Evolutionary conservation across 2,888 invertebrate species (phyloP), one percentile per base, ranked within the genome.

Genomic region (Pardosa pseudoannulata): DNA sequence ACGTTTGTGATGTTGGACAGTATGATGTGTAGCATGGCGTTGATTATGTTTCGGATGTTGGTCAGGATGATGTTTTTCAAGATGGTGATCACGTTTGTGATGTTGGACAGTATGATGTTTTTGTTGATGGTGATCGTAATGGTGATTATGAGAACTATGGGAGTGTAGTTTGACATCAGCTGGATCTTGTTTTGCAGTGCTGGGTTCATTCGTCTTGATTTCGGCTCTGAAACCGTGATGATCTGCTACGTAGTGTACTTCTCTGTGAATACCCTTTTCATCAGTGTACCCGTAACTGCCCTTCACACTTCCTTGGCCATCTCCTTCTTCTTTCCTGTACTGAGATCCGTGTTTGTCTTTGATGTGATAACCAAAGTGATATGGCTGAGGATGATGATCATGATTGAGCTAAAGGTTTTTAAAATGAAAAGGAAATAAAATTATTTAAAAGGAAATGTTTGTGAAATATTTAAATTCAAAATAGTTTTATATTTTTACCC

Each of bases 171-270:
- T 68, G 0, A 78, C 78, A 1, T 67, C 32, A 11, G 81, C 81
- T 19, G 81, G 81, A 36, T 82, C 75, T 23, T 82, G 75, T 13
- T 68, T 75, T 1, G 81, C 71, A 5, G 81, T 75, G 13, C 81
- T 75, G 3, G 81, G 81, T 23, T 82, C 81, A 36, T 82, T 82
- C 23, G 78, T 78, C 70, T 78, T 81, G 3, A 81, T 74, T 1
- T 39, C 56, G 32, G 81, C 81, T 31, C 81, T 41, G 74, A 81
- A 81, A 5, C 82, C 79, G 1, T 62, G 64, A 1, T 72, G 16
- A 23, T 79, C 79, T 23, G 79, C 79, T 2, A 79, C 79, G 76
- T 82, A 82, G 27, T 76, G 64, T 11, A 82, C 82, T 19, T 82
- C 74, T 13, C 82, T 36, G 28, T 82, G 41, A 5, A 82, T 28